A percentile compares a stretch with the other conserved stretches of the same genome.
Conservation (phyloP, 2,113 vertebrate species). For the Callospermophilus lateralis region DNA sequence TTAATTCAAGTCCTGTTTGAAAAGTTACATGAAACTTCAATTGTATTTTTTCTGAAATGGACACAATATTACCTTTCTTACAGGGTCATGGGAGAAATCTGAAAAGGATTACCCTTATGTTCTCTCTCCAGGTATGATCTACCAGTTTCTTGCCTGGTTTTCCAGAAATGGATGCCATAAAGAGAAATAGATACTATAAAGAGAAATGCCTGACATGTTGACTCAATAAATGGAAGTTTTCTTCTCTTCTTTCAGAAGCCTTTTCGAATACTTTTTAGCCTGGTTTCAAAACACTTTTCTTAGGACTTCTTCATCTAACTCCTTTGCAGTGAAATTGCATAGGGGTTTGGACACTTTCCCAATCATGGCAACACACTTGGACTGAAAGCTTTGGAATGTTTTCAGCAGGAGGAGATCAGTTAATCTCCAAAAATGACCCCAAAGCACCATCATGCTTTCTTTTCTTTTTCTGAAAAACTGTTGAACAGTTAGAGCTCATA, state of each 20-base stretch:
- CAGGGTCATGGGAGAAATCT: background rate
- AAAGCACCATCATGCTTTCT: background rate
- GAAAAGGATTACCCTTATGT: background rate
- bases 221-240: background rate
- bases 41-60: constrained; percentile 27
- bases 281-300: constrained; percentile 39
- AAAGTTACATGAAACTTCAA: background rate
- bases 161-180: background rate
- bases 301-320: constrained; percentile 20
- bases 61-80: background rate
- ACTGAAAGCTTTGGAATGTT: background rate
- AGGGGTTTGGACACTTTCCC: background rate
- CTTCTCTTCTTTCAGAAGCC: background rate
- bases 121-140: background rate
- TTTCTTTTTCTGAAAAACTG: background rate
- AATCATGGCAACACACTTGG: background rate
- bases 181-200: background rate
- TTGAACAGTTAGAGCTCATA: background rate
- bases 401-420: background rate
- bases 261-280: background rate
- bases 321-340: background rate
- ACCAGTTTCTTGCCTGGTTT: background rate
- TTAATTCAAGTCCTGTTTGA: background rate
- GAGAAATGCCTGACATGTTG: background rate
- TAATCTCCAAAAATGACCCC: constrained; percentile 8